Conservation (phyloP, 2,113 vertebrate species). For the Callocephalon fimbriatum region DNA sequence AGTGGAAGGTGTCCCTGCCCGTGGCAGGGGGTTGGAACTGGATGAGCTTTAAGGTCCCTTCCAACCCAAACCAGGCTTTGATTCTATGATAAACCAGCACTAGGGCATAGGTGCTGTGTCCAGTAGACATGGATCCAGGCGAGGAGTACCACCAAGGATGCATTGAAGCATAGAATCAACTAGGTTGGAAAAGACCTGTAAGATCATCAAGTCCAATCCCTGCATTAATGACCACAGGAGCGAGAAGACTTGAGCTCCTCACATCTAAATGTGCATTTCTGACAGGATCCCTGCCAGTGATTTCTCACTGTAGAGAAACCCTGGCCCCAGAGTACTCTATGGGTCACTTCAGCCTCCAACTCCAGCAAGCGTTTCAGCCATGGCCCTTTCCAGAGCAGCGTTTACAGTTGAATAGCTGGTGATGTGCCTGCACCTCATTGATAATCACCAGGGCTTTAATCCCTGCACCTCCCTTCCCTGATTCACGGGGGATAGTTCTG, state of each 20-base stretch:
- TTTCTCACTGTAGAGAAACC: accelerated
- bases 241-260: not conserved
- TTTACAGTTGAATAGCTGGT: not conserved
- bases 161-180: accelerated
- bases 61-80: not conserved
- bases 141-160: accelerated
- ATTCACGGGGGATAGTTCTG: not conserved
- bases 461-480: not conserved
- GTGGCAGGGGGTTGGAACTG: not conserved
- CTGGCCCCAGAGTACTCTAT: accelerated
- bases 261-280: not conserved
- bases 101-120: accelerated
- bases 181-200: not conserved
- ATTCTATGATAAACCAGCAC: not conserved
- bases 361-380: not conserved
- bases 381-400: not conserved
- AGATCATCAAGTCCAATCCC: too few relatives aligned
- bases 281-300: accelerated
- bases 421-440: accelerated
- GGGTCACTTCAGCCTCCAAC: not conserved
- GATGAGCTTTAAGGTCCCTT: not conserved
- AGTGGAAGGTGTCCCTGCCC: not conserved
- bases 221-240: accelerated
- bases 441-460: not conserved
- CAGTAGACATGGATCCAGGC: accelerated